These are phyloP conservation scores for Gobius niger DNA, from an alignment of 2,113 vertebrate genomes.

Conservation along the genomic window DNA sequence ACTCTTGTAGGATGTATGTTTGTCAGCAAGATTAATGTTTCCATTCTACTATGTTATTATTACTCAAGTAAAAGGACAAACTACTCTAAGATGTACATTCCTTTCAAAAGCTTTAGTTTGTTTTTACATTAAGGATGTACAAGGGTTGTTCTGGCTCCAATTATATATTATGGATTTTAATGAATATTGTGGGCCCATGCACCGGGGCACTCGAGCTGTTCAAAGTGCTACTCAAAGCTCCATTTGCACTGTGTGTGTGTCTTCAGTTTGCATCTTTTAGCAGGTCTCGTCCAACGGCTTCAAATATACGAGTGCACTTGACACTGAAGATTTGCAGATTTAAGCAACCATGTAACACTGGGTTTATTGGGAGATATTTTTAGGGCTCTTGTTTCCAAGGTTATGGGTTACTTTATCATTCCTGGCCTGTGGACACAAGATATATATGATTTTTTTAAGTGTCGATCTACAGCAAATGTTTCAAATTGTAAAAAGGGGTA, in stretches of 20 bases:
- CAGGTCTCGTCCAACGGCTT: neutral
- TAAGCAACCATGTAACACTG: neutral
- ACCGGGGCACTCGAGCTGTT: conserved; percentile 51
- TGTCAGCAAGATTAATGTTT: no score
- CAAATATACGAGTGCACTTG: conserved; percentile 8
- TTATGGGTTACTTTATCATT: neutral
- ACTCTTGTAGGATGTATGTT: no score
- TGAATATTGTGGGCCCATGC: conserved; percentile 46
- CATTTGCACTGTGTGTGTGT: conserved; percentile 21
- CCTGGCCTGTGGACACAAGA: neutral
- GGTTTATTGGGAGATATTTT: neutral
- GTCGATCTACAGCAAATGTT: no score
- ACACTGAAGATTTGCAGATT: conserved; percentile 9
- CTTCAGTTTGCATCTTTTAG: conserved; percentile 23
- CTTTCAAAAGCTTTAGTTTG: neutral
- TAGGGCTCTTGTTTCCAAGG: neutral
- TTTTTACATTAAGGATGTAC: conserved; percentile 14
- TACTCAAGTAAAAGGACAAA: no score
- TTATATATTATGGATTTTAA: conserved; percentile 67
- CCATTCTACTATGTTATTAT: no score
- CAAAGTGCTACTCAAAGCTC: conserved; percentile 36
- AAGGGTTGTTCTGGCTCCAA: conserved; percentile 51
- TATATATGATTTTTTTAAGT: no score
- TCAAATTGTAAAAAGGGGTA: no score
- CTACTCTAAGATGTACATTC: no score